Evolutionary conservation across 2,888 invertebrate genomes (phyloP), one percentile per base, ranked within the genome.

Genomic region (Fissipunctia ypsillon): DNA sequence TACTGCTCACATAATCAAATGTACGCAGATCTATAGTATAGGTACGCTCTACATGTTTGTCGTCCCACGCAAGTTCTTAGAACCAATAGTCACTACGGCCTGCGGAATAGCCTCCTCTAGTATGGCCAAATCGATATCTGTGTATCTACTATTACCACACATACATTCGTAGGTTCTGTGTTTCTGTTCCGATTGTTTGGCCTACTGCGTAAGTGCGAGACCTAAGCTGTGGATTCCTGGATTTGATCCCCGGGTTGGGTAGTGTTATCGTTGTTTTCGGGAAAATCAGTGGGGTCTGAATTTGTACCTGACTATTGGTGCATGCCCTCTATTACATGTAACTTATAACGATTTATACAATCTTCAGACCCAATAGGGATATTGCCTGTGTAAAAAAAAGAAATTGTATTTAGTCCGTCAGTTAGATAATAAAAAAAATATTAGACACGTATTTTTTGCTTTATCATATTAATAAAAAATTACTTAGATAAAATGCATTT

Each of bases 1-100:
- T 31, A 25, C n/a, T 41, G 9, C 16, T 64, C 43, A n/a, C 31
- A 5, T 12, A 69, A 61, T 60, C 41, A 45, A 63, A 65, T 19
- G 35, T 14, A 38, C 61, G 45, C 12, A 45, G 35, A 31, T 73
- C 22, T 73, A 60, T 65, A 64, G 28, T 22, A 25, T 48, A 48
- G 19, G 2, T 31, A 50, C 28, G 14, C 5, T 28, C 22, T 79
- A 45, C 35, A 31, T 56, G 80, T 65, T 68, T 52, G 45, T 52
- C 76, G n/a, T 57, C 77, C 77, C 43, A 76, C 77, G 61, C 70
- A 69, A 61, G 76, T 81, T 69, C 76, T 66, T 12, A 69, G 66
- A 81, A 63, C 65, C 69, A 57, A 79, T 67, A 75, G 28, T 16
- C 28, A 41, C 14, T 38, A 38, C 61, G 28, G 35, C 2, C 61